Percentiles rank a stretch among this genome's conserved stretches.
These are phyloP conservation scores for Catotricha subobsoleta DNA, from an alignment of 2,888 invertebrate genomes.

Conservation along the genomic window DNA sequence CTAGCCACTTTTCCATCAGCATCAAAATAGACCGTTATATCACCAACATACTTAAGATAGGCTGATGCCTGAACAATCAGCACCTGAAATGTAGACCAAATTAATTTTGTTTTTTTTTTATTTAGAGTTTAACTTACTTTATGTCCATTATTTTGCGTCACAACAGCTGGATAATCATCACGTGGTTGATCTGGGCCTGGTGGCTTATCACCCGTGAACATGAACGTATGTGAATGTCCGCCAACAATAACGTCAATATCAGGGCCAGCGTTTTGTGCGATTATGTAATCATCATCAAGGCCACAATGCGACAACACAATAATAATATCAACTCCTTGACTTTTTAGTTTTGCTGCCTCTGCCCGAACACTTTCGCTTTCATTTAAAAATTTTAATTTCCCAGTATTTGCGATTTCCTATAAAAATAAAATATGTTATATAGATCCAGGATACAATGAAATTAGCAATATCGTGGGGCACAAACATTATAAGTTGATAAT, in stretches of 20 bases:
- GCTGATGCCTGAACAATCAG: slow-evolving; percentile 54
- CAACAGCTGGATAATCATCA: slow-evolving; percentile 53
- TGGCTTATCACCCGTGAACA: slow-evolving; percentile 40
- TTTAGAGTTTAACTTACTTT: too few relatives aligned
- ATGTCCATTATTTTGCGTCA: slow-evolving; percentile 30
- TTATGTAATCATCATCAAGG: slow-evolving; percentile 42
- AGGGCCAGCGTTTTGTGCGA: slow-evolving; percentile 44
- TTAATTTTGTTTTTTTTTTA: slow-evolving; percentile 15
- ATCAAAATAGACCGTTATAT: slow-evolving; percentile 53
- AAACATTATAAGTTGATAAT: slow-evolving; percentile 44
- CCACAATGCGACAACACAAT: slow-evolving; percentile 71
- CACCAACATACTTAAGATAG: slow-evolving; percentile 60
- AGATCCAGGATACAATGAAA: background rate
- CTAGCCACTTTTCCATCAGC: slow-evolving; percentile 40
- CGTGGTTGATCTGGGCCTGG: slow-evolving; percentile 37
- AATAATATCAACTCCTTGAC: slow-evolving; percentile 52
- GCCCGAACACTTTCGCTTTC: slow-evolving; percentile 46
- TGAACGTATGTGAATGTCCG: slow-evolving; percentile 63
- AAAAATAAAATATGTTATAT: background rate
- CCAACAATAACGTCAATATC: slow-evolving; percentile 68
- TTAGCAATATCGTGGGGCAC: slow-evolving; percentile 13
- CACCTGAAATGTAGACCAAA: slow-evolving; percentile 18
- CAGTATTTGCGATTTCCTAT: slow-evolving; percentile 48
- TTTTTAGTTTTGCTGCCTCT: slow-evolving; percentile 44
- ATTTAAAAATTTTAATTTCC: slow-evolving; percentile 46